phyloP scores from a whole-genome alignment of 2,113 vertebrate genomes.

The Eidolon helvum region DNA sequence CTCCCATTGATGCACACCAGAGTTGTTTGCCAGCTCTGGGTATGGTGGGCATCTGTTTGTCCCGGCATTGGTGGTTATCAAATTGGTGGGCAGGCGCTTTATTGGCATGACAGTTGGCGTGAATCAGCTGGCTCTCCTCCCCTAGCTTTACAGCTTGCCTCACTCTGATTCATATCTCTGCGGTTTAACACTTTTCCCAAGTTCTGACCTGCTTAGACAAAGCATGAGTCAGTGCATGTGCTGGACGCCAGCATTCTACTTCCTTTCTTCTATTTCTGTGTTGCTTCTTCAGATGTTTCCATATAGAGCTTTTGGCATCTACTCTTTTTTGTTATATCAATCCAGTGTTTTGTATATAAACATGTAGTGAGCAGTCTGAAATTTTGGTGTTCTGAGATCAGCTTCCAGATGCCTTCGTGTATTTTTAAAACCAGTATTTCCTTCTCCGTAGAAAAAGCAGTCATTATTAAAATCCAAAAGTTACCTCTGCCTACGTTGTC shows the following conservation, averaged over 20 bases:
- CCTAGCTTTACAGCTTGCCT: conserved; percentile 20
- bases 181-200: conserved; percentile 43
- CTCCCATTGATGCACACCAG: not conserved
- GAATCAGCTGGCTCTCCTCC: conserved; percentile 40
- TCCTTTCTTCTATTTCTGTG: conserved; percentile 42
- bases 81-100: not conserved
- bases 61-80: not conserved
- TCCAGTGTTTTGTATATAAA: not conserved
- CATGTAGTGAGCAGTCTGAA: not conserved
- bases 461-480: conserved; percentile 10
- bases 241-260: not conserved
- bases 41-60: not conserved
- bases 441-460: conserved; percentile 27
- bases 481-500: not conserved
- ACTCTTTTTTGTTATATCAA: not conserved
- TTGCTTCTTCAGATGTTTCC: conserved; percentile 46
- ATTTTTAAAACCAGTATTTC: conserved; percentile 28
- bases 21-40: not conserved
- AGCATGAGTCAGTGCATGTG: conserved; percentile 26
- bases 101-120: not conserved
- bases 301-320: not conserved
- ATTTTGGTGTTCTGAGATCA: conserved; percentile 1
- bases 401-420: conserved; percentile 8
- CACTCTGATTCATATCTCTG: conserved; percentile 42
- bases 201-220: conserved; percentile 57